Conservation (phyloP, 2,797 vertebrate genomes). For the Graptemys geographica region DNA sequence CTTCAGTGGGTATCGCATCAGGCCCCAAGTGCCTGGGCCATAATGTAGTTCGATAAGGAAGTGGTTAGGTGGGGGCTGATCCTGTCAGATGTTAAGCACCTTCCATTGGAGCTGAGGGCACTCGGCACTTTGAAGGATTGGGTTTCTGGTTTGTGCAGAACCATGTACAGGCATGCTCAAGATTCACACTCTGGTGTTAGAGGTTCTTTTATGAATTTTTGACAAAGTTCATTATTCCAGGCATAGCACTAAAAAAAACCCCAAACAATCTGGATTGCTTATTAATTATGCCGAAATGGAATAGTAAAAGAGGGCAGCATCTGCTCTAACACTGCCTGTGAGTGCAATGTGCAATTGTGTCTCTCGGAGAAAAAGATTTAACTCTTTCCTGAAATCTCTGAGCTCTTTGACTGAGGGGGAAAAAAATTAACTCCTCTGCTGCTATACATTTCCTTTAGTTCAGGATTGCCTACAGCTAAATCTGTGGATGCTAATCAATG, state of each 20-base stretch:
- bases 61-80: neutral
- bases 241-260: neutral
- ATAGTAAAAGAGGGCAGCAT: neutral
- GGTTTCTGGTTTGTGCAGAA: neutral
- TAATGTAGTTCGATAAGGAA: neutral
- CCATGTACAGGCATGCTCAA: neutral
- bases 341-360: neutral
- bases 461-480: neutral
- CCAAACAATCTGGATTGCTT: neutral
- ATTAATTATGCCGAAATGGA: neutral
- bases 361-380: neutral
- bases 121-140: rapidly evolving
- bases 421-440: neutral
- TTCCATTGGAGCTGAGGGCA: rapidly evolving
- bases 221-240: neutral
- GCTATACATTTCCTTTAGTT: neutral
- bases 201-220: neutral
- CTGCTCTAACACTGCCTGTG: neutral
- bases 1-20: rapidly evolving
- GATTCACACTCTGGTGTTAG: neutral
- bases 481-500: neutral
- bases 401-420: neutral
- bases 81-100: rapidly evolving
- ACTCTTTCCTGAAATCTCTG: neutral
- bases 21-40: neutral